phyloP scores from a whole-genome alignment of 2,888 invertebrate species.

The Hofmannophila pseudospretella region DNA sequence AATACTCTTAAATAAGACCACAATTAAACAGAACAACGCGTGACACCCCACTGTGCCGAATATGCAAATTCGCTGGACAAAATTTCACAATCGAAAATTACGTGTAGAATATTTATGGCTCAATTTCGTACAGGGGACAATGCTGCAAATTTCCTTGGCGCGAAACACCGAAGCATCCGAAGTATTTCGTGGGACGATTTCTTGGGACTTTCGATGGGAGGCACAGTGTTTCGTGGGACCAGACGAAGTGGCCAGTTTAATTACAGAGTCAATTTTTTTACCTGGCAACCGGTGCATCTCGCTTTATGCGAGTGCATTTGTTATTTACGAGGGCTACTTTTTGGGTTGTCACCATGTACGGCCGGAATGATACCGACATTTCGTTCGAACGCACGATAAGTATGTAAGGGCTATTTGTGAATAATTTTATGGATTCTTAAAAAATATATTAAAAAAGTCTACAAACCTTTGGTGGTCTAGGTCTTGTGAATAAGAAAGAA shows the following conservation, averaged over 20 bases:
- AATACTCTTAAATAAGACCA: constrained; percentile 9
- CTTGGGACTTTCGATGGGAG: no score
- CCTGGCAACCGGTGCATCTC: constrained; percentile 36
- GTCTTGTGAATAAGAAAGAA: not conserved
- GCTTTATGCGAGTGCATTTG: constrained; percentile 54
- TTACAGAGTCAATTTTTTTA: constrained; percentile 51
- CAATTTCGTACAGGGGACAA: constrained; percentile 55
- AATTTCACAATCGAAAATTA: constrained; percentile 60
- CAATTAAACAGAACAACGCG: constrained; percentile 21
- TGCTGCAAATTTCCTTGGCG: constrained; percentile 49
- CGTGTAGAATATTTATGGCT: constrained; percentile 70
- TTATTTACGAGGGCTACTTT: constrained; percentile 64
- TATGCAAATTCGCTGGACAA: constrained; percentile 49
- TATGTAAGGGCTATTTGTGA: constrained; percentile 4
- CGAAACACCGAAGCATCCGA: constrained; percentile 37
- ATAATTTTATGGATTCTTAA: constrained; percentile 3
- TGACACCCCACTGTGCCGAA: constrained; percentile 32
- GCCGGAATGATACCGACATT: constrained; percentile 35
- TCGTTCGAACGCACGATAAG: constrained; percentile 35
- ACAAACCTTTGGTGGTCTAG: no score
- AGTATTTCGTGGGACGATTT: no score
- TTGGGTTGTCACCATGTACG: constrained; percentile 59
- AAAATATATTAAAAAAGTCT: no score
- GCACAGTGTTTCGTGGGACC: constrained; percentile 40
- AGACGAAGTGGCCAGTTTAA: constrained; percentile 45